Percentiles rank a stretch among this genome's conserved stretches.
Conservation (phyloP, 2,797 vertebrate genomes). For the Coracias cyanogaster region DNA sequence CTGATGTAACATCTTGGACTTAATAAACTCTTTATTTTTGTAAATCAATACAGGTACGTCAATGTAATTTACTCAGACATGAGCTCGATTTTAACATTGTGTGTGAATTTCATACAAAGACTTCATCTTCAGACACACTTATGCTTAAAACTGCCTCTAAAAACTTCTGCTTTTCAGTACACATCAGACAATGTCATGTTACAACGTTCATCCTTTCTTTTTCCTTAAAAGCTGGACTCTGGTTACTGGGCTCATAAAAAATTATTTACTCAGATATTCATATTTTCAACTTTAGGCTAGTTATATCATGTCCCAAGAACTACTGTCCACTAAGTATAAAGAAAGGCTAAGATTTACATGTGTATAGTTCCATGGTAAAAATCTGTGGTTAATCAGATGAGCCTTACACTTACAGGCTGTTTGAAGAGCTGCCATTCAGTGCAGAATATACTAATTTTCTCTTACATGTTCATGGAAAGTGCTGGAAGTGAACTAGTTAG, state of each 20-base stretch:
- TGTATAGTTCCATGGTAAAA: not conserved
- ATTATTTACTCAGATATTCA: not conserved
- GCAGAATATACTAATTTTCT: slow-evolving; percentile 12
- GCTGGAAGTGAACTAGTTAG: not conserved
- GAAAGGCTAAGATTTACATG: not conserved
- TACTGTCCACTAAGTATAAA: not conserved
- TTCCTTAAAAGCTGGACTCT: not conserved
- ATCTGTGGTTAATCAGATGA: not conserved
- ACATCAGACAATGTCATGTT: not conserved
- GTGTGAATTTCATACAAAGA: not conserved
- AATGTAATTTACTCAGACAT: slow-evolving; percentile 2
- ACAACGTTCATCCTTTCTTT: not conserved
- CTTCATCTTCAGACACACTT: not conserved
- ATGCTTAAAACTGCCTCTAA: not conserved
- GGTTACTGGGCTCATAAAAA: not conserved
- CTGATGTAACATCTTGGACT: slow-evolving; percentile 75
- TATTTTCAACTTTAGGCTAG: not conserved
- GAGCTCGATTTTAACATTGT: not conserved
- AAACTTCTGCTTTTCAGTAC: not conserved
- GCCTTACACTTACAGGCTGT: not conserved
- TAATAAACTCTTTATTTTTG: slow-evolving; percentile 69
- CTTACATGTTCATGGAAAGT: not conserved
- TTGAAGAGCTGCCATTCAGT: not conserved
- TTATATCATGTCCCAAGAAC: not conserved
- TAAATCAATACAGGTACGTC: slow-evolving; percentile 16